A percentile compares a stretch with the other conserved stretches of the same genome.
These are phyloP conservation scores for Drosophila malerkotliana DNA, from an alignment of 1,140 invertebrate genomes.

Conservation along the genomic window DNA sequence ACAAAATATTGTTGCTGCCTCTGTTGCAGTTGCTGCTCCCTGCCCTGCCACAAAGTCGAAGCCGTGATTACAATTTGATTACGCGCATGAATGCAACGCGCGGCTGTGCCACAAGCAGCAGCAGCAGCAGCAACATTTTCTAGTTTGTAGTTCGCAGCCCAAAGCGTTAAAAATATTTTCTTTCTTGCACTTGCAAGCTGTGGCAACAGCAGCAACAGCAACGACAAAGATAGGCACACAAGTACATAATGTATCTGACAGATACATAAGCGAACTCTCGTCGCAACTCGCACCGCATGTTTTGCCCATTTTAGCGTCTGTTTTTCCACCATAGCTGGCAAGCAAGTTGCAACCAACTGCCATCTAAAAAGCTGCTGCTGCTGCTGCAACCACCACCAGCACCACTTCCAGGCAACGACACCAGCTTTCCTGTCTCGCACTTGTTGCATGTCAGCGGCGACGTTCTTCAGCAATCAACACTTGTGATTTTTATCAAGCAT, in stretches of 20 bases:
- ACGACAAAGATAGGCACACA: conserved; percentile 40
- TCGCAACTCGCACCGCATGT: conserved; percentile 67
- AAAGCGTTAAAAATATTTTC: conserved; percentile 82
- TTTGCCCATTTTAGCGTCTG: conserved; percentile 79
- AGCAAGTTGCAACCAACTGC: conserved; percentile 49
- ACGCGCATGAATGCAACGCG: conserved; percentile 79
- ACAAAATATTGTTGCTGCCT: conserved; percentile 7
- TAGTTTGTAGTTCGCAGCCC: conserved; percentile 67
- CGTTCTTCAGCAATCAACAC: conserved; percentile 74
- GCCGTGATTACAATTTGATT: conserved; percentile 82
- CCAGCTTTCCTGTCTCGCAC: conserved; percentile 71
- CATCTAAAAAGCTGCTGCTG: conserved; percentile 19
- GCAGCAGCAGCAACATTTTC: conserved; percentile 59
- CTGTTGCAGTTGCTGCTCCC: conserved; percentile 43
- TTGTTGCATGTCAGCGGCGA: conserved; percentile 64
- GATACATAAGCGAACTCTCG: conserved; percentile 69
- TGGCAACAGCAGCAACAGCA: background rate
- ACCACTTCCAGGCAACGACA: conserved; percentile 10
- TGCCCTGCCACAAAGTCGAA: conserved; percentile 60
- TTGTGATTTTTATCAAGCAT: conserved; percentile 81
- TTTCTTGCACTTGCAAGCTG: conserved; percentile 66
- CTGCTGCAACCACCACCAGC: conserved; percentile 23
- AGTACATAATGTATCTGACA: conserved; percentile 74
- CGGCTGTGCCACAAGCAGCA: conserved; percentile 45
- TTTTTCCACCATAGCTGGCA: conserved; percentile 56